Conservation (phyloP, 2,888 invertebrate species). For the Kryphioiulus occultus region DNA sequence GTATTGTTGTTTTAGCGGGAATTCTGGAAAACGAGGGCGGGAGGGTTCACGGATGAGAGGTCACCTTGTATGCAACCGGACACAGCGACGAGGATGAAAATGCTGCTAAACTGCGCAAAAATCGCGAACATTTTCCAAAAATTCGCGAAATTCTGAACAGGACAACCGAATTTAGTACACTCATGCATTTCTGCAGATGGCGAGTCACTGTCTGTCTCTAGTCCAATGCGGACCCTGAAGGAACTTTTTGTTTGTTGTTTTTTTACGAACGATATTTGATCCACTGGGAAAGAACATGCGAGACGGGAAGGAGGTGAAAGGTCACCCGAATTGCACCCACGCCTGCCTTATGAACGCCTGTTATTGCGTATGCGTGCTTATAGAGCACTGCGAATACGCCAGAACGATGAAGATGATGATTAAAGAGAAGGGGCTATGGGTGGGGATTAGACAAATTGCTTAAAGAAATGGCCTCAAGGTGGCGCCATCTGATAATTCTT, state of each 20-base stretch:
- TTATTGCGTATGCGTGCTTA: not conserved
- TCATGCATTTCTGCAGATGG: too few species aligned
- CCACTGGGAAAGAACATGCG: constrained; percentile 39
- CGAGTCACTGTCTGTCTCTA: not conserved
- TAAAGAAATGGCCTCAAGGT: not conserved
- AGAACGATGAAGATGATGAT: constrained; percentile 43
- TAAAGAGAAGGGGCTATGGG: not conserved
- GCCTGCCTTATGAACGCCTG: constrained; percentile 15
- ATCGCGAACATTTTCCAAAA: too few species aligned
- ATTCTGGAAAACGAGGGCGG: not conserved
- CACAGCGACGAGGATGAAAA: not conserved
- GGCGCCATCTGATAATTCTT: not conserved
- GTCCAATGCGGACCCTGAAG: not conserved
- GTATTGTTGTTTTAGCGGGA: constrained; percentile 2
- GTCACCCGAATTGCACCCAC: constrained; percentile 33
- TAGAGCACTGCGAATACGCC: not conserved
- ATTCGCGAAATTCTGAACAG: too few species aligned
- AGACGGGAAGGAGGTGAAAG: constrained; percentile 41
- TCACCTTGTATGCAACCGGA: not conserved
- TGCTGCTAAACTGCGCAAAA: not conserved
- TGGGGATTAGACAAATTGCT: not conserved
- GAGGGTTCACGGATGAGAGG: not conserved
- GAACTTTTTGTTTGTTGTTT: not conserved
- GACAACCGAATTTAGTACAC: too few species aligned
- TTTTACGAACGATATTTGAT: constrained; percentile 27